Conservation (phyloP, 2,888 invertebrate genomes). For the Agriopis leucophaearia region DNA sequence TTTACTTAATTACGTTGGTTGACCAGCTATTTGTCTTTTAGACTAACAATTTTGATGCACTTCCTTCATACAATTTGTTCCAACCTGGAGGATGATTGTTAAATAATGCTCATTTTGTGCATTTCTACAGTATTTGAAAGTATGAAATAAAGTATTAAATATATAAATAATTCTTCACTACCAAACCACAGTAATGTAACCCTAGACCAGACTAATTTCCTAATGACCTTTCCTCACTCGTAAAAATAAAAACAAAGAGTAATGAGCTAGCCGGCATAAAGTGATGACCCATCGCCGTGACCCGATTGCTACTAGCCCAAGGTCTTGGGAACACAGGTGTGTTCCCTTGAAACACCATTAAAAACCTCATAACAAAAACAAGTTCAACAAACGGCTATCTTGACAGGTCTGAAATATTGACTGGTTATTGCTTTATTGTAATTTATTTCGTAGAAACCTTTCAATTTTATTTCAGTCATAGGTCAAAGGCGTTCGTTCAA, state of each 20-base stretch:
- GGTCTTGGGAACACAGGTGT: slow-evolving; percentile 1
- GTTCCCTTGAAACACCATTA: not conserved
- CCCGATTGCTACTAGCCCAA: slow-evolving; percentile 16
- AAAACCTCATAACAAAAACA: not conserved
- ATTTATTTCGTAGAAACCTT: slow-evolving; percentile 2
- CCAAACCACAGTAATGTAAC: not conserved
- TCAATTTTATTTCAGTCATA: not conserved
- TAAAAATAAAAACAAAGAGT: slow-evolving; percentile 29
- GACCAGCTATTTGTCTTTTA: too few species aligned
- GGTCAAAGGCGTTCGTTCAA: not conserved
- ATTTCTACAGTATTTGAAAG: too few species aligned
- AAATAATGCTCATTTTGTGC: too few species aligned
- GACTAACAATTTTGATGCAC: too few species aligned
- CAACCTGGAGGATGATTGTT: too few species aligned
- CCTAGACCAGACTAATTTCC: slow-evolving; percentile 1
- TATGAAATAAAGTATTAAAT: too few species aligned
- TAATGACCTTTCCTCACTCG: slow-evolving; percentile 7
- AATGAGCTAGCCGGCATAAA: slow-evolving; percentile 14
- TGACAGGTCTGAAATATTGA: slow-evolving; percentile 4
- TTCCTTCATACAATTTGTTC: too few species aligned
- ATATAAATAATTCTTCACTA: too few species aligned
- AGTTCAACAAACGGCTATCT: not conserved
- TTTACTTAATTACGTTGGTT: too few species aligned
- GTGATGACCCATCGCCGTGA: slow-evolving; percentile 26
- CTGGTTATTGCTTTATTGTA: slow-evolving; percentile 1